A percentile compares a stretch with the other conserved stretches of the same genome.
Conservation (phyloP, 2,113 vertebrate species). For the Dromas ardeola region DNA sequence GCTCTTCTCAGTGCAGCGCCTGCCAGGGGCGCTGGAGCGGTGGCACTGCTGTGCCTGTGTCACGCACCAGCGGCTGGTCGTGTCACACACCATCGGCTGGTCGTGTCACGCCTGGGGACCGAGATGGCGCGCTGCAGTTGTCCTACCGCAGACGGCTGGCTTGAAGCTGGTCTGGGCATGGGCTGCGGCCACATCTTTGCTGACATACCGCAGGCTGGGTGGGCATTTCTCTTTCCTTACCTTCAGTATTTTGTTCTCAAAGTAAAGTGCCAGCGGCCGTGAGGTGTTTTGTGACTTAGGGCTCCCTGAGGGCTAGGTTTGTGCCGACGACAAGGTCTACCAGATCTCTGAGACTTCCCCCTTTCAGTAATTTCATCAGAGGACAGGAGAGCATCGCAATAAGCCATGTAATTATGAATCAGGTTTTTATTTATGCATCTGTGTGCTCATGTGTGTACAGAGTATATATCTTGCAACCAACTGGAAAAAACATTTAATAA, state of each 20-base stretch:
- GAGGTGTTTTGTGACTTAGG: neutral
- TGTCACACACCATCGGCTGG: neutral
- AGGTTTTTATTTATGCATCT: neutral
- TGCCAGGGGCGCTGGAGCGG: rapidly evolving
- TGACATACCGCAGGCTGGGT: neutral
- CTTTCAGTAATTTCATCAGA: neutral
- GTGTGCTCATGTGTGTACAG: neutral
- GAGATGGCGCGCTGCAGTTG: neutral
- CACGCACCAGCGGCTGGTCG: neutral
- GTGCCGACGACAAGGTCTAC: neutral
- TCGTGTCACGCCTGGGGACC: neutral
- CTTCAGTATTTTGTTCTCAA: neutral
- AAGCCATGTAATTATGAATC: neutral
- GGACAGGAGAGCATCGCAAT: neutral
- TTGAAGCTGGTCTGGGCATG: neutral
- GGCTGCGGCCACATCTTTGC: neutral
- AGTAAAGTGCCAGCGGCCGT: neutral
- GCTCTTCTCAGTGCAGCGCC: neutral
- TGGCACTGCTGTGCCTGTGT: neutral
- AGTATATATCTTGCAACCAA: neutral
- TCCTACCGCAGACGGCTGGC: rapidly evolving
- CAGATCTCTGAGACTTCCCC: neutral
- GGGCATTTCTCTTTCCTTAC: neutral
- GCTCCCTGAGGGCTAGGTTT: neutral
- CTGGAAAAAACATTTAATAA: neutral